A percentile compares a stretch with the other conserved stretches of the same genome.
Evolutionary conservation across 2,888 invertebrate species (phyloP).

Genomic region (Cremastobaeus sp.): DNA sequence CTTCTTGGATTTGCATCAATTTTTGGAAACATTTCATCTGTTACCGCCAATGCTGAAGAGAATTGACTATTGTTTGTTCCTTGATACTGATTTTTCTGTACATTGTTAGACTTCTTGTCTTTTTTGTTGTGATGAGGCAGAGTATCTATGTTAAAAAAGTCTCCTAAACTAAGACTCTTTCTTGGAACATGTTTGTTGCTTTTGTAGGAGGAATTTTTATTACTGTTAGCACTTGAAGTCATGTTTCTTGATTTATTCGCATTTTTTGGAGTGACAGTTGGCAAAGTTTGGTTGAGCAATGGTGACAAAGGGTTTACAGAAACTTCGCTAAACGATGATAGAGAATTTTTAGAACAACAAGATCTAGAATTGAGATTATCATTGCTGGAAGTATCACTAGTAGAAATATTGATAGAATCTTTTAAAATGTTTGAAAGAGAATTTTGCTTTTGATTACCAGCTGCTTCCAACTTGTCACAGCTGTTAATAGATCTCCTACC

Average conservation of each 20-base stretch:
- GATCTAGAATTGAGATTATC: slow-evolving; percentile 48
- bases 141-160: slow-evolving; percentile 65
- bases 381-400: slow-evolving; percentile 9
- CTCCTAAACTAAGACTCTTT: slow-evolving; percentile 64
- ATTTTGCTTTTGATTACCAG: slow-evolving; percentile 1
- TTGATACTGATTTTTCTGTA: slow-evolving; percentile 7
- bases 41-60: slow-evolving; percentile 23
- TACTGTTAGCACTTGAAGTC: slow-evolving; percentile 30
- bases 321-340: slow-evolving; percentile 17
- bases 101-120: slow-evolving; percentile 7
- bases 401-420: slow-evolving; percentile 7
- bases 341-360: slow-evolving; percentile 45
- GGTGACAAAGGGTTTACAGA: slow-evolving; percentile 23
- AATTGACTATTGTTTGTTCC: slow-evolving; percentile 17
- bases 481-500: slow-evolving; percentile 2
- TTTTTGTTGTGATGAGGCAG: not conserved
- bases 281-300: slow-evolving; percentile 10
- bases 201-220: slow-evolving; percentile 59
- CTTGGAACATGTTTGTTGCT: slow-evolving; percentile 49
- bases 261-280: slow-evolving; percentile 41
- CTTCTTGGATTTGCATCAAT: slow-evolving; percentile 53
- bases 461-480: slow-evolving; percentile 3
- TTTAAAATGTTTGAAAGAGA: slow-evolving; percentile 14
- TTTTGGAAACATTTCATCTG: slow-evolving; percentile 57
- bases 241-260: slow-evolving; percentile 34